Base-by-base conservation (phyloP, 1,140 invertebrate species). In the Tetragnatha versicolor region DNA sequence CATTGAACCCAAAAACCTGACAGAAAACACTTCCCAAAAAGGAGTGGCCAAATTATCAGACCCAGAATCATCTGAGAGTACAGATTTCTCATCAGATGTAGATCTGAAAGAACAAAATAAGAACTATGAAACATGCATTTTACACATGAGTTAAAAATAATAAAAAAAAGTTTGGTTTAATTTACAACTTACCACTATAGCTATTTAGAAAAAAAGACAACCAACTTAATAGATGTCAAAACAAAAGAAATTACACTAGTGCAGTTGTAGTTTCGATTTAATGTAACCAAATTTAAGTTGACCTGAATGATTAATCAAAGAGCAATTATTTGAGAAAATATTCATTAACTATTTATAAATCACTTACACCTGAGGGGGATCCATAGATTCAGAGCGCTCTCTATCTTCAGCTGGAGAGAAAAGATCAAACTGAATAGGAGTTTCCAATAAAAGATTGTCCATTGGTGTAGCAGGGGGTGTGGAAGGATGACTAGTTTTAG, bases 1-100 rank as follows among this genome's bases (percentile, higher is more conserved):
- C 80, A 81, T 81, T 10, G 65, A 63, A 10, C 80, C 80, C 14
- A 78, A 51, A 51, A 81, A 81, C 33, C 80, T 42, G 1, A 76
- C 80, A 72, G 75, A 22, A 68, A 79, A 81, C 29, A 81, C 80
- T 76, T 81, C 80, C 80, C 80, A 81, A 53, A 81, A 78, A 39
- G 70, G 75, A 22, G 76, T 29, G n/a, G 4, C 55, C 14, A 49
- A 53, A 65, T 37, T 61, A 25, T 77, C 60, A 53, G 61, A 58
- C 9, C 29, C 45, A 35, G 53, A 47, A 37, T 65, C 61, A 55
- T 77, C 73, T 29, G 73, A 63, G 17, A 75, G 39, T 14, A 63
- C 39, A 0, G 73, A 66, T 37, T 65, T 61, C 51, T 37, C 42
- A 3, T 53, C 60, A 37, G 61, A 33, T 35, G 27, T 20, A 20